phyloP scores from a whole-genome alignment of 2,888 invertebrate species.

The Linnaemya tessellans region DNA sequence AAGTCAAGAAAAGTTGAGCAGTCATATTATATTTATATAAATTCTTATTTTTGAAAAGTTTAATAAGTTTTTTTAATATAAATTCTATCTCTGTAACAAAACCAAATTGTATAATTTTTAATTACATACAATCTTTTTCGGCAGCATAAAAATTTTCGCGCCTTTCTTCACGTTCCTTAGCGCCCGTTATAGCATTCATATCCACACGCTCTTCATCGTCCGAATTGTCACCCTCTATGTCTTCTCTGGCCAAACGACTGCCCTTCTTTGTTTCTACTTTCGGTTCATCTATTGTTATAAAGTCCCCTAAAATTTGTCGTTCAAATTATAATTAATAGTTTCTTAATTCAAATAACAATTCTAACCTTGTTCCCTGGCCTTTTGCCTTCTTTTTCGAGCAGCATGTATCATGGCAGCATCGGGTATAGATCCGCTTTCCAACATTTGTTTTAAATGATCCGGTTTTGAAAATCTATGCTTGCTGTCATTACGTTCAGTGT shows the following conservation, averaged over 20 bases:
- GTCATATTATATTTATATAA: neutral
- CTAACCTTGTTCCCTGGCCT: slow-evolving; percentile 92
- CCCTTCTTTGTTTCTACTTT: slow-evolving; percentile 83
- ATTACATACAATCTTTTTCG: slow-evolving; percentile 85
- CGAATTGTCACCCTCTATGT: slow-evolving; percentile 90
- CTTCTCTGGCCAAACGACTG: slow-evolving; percentile 90
- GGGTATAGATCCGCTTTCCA: slow-evolving; percentile 96
- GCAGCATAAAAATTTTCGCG: slow-evolving; percentile 91
- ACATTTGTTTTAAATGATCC: slow-evolving; percentile 90
- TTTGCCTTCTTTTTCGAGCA: slow-evolving; percentile 96
- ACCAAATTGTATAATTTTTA: slow-evolving; percentile 20
- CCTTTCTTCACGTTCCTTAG: slow-evolving; percentile 89
- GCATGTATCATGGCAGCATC: slow-evolving; percentile 99
- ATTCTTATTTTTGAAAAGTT: neutral
- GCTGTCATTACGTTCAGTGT: slow-evolving; percentile 80
- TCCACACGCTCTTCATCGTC: slow-evolving; percentile 93
- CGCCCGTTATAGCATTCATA: slow-evolving; percentile 92
- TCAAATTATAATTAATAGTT: neutral
- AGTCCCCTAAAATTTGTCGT: slow-evolving; percentile 83
- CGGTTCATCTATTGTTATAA: slow-evolving; percentile 85
- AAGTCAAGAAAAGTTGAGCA: slow-evolving; percentile 29
- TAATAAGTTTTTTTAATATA: neutral
- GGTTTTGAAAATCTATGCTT: slow-evolving; percentile 86
- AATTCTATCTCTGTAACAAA: slow-evolving; percentile 52
- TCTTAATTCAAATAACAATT: neutral